Evolutionary conservation across 2,797 vertebrate genomes (phyloP), one percentile per base, ranked within the genome.

Genomic region (Crocodylus rhombifer): DNA sequence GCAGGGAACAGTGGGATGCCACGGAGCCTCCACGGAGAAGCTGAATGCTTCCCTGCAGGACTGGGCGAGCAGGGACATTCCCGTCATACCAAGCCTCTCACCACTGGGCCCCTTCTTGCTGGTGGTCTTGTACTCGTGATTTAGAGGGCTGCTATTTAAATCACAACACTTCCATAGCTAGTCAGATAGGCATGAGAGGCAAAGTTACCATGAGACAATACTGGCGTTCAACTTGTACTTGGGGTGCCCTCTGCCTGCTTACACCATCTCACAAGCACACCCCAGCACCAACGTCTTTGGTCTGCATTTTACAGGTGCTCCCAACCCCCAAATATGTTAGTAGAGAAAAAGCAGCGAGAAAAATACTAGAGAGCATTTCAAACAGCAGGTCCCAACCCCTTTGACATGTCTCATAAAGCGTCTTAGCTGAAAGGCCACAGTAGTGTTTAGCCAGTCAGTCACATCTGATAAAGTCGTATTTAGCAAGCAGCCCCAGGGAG

Each of bases 381-480:
- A 73, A 64, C 7, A 74, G 80, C 16, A 87, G 82, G 82, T 87
- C 51, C 36, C 28, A 56, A 18, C 81, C 91, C 64, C 86, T 93
- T 86, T 91, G 80, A 77, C 15, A 86, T 74, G 79, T 7, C 64
- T 56, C 91, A 87, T 23, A 80, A 62, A 0, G 58, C 67, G 78
- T 78, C 77, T 73, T 15, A 58, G 58, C 2, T 78, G 71, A 55
- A 77, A 83, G 86, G 28, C 63, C 80, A 58, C 67, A 81, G 79
- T 86, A 95, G 86, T 89, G 33, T 61, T 73, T 25, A 80, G 87
- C 73, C 7, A 64, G 83, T 33, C 64, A 88, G 88, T 1, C 26
- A 65, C 26, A 83, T 61, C 86, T 36, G 26, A n/a, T 82, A 76
- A 73, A 0, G 3, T 77, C 65, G 84, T 33, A 57, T 13, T 69